These are phyloP conservation scores for Acanthosepion pharaonis DNA, from an alignment of 2,888 invertebrate genomes.

Conservation along the genomic window DNA sequence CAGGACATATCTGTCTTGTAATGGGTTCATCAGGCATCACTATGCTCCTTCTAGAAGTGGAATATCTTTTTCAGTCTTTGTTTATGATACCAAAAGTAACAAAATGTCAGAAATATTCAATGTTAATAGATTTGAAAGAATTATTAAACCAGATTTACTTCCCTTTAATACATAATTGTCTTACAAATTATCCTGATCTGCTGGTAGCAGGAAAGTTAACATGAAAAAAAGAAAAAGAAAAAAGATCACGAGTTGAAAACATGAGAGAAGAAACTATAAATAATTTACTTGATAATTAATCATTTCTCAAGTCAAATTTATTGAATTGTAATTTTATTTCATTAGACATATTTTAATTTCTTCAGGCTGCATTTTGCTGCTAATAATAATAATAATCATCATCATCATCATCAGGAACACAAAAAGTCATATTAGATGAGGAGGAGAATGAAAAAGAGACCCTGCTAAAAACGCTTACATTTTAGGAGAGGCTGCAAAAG, in stretches of 20 bases:
- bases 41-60: background rate
- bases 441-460: background rate
- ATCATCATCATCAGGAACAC: background rate
- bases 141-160: background rate
- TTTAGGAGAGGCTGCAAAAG: background rate
- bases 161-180: background rate
- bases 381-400: background rate
- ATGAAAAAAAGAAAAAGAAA: too few relatives aligned
- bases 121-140: background rate
- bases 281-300: conserved; percentile 33
- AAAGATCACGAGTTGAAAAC: background rate
- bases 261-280: background rate
- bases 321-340: background rate
- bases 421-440: background rate
- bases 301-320: background rate
- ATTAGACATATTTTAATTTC: background rate
- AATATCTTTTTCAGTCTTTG: background rate
- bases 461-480: background rate
- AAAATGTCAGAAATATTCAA: background rate
- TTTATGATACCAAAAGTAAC: background rate
- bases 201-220: background rate
- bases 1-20: background rate
- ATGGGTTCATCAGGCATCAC: background rate
- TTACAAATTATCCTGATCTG: background rate
- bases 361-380: background rate